Percentiles rank a stretch among this genome's conserved stretches.
These are phyloP conservation scores for Labia minor DNA, from an alignment of 2,888 invertebrate species.

Conservation along the genomic window DNA sequence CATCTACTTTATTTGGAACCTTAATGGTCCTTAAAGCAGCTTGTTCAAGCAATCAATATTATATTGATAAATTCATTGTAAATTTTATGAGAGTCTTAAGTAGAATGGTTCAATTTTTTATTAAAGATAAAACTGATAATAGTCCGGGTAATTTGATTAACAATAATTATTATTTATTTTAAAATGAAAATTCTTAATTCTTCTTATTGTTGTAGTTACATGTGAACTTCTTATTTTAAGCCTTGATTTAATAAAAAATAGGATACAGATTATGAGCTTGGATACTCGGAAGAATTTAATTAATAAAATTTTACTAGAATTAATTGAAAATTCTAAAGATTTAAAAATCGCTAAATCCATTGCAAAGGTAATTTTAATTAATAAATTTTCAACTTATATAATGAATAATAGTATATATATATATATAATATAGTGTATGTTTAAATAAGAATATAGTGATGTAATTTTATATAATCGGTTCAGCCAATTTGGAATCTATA, in stretches of 20 bases:
- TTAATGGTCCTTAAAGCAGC: constrained; percentile 47
- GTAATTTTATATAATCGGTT: no score
- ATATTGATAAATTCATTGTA: constrained; percentile 44
- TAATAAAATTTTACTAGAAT: constrained; percentile 40
- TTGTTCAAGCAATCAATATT: constrained; percentile 43
- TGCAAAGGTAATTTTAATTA: constrained; percentile 33
- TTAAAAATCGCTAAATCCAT: constrained; percentile 44
- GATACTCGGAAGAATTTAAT: constrained; percentile 46
- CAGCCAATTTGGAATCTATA: no score
- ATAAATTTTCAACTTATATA: no score
- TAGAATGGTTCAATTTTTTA: constrained; percentile 42
- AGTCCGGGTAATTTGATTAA: neutral
- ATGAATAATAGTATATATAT: no score
- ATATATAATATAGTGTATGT: neutral
- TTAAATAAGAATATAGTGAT: no score
- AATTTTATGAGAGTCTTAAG: constrained; percentile 45
- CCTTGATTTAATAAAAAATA: constrained; percentile 45
- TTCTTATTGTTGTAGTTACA: constrained; percentile 30
- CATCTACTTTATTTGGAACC: constrained; percentile 40
- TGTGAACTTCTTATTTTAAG: constrained; percentile 43
- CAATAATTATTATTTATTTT: neutral
- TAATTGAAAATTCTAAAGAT: constrained; percentile 46
- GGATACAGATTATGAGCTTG: constrained; percentile 43
- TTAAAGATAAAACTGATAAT: constrained; percentile 19
- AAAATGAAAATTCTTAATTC: no score